Evolutionary conservation across 2,888 invertebrate genomes (phyloP).

Genomic region (Hypsopygia costalis): DNA sequence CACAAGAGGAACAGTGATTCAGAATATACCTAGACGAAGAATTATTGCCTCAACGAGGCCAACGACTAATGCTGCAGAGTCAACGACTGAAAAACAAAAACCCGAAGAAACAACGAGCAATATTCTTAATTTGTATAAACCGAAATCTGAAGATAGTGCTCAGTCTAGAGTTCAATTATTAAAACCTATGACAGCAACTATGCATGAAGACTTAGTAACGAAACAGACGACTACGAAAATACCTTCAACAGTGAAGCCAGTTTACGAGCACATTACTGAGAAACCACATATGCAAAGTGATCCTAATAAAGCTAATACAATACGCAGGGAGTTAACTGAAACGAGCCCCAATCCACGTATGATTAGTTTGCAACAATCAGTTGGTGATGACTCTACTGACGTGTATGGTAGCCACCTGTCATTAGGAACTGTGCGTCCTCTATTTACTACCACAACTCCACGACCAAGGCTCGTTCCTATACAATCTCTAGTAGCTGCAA

Average conservation of each 20-base stretch:
- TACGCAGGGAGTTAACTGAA: constrained; percentile 82
- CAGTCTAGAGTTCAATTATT: constrained; percentile 56
- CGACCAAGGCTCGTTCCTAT: constrained; percentile 79
- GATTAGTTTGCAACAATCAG: constrained; percentile 78
- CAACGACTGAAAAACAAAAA: constrained; percentile 46
- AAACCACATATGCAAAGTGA: constrained; percentile 57
- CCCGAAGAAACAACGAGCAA: constrained; percentile 56
- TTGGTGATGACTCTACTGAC: constrained; percentile 84
- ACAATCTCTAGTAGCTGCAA: constrained; percentile 68
- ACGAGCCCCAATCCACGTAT: constrained; percentile 80
- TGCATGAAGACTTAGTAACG: constrained; percentile 56
- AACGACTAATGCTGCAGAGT: constrained; percentile 35
- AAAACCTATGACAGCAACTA: constrained; percentile 49
- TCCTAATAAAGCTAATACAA: constrained; percentile 74
- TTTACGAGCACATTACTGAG: constrained; percentile 71
- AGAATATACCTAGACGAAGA: constrained; percentile 82
- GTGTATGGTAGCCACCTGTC: constrained; percentile 85
- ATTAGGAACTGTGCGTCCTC: constrained; percentile 82
- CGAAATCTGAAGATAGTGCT: constrained; percentile 47
- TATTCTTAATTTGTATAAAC: constrained; percentile 52
- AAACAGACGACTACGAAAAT: constrained; percentile 63
- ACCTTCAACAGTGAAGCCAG: constrained; percentile 71
- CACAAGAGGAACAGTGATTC: constrained; percentile 82
- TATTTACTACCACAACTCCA: constrained; percentile 83
- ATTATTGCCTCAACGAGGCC: constrained; percentile 46